phyloP scores from a whole-genome alignment of 2,888 invertebrate genomes.

The Eristalis tenax region DNA sequence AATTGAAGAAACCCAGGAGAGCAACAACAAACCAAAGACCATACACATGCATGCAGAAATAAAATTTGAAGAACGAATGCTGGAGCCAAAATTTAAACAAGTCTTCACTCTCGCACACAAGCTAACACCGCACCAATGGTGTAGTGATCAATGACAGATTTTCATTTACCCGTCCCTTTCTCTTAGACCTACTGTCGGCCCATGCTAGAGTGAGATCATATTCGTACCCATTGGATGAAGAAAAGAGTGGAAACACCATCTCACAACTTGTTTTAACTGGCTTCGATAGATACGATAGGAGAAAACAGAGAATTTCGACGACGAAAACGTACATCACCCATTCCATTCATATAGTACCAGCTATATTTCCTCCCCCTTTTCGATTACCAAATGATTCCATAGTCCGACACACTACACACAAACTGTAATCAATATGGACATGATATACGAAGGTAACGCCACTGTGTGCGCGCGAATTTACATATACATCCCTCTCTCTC shows the following conservation, averaged over 20 bases:
- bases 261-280: conserved; percentile 36
- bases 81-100: conserved; percentile 47
- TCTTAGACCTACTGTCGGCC: conserved; percentile 1
- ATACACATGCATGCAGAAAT: neutral
- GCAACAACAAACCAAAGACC: conserved; percentile 17
- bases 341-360: conserved; percentile 43
- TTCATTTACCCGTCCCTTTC: conserved; percentile 22
- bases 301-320: conserved; percentile 28
- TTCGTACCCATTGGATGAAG: neutral
- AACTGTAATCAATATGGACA: neutral
- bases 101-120: neutral
- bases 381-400: neutral
- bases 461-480: conserved; percentile 59
- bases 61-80: neutral
- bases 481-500: conserved; percentile 32
- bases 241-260: conserved; percentile 20
- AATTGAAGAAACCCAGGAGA: neutral
- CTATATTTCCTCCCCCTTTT: conserved; percentile 8
- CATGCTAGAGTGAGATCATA: conserved; percentile 2
- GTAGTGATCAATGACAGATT: conserved; percentile 19
- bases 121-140: neutral
- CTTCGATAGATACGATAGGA: conserved; percentile 32
- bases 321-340: conserved; percentile 30
- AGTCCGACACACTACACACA: neutral
- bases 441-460: conserved; percentile 17